phyloP scores from a whole-genome alignment of 37 sponge, comb jelly and placozoan genomes.

The Spongilla lacustris region DNA sequence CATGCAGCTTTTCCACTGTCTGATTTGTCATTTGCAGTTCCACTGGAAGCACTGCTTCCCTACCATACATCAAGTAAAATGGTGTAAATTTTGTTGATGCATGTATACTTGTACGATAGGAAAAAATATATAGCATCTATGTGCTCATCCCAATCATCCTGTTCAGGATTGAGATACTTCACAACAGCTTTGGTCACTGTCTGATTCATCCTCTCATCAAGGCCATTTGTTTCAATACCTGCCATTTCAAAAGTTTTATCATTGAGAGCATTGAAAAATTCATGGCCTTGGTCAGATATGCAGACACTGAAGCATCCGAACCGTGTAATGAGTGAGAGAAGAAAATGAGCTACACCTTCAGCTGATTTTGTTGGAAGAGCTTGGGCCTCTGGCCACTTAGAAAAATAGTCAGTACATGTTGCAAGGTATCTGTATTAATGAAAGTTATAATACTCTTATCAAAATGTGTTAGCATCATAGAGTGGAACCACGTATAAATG shows the following conservation, averaged over 20 bases:
- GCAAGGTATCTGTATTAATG: constrained; percentile 17
- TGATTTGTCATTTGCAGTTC: background rate
- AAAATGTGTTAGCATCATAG: too few relatives aligned
- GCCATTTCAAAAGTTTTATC: constrained; percentile 29
- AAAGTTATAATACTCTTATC: background rate
- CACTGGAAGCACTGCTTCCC: constrained; percentile 17
- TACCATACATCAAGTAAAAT: constrained; percentile 26
- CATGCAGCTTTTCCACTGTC: background rate
- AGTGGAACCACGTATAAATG: too few relatives aligned
- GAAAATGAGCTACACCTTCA: constrained; percentile 17
- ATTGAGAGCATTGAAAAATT: constrained; percentile 39
- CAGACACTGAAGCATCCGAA: background rate
- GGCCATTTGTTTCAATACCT: constrained; percentile 51
- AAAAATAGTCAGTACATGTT: constrained; percentile 30
- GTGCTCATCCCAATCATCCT: constrained; percentile 46
- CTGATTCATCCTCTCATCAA: constrained; percentile 60
- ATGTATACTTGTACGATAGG: constrained; percentile 44
- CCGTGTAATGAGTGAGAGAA: constrained; percentile 15
- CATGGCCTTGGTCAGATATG: constrained; percentile 51
- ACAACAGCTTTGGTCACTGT: background rate
- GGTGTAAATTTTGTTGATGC: constrained; percentile 43
- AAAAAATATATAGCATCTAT: constrained; percentile 41
- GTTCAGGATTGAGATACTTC: constrained; percentile 8
- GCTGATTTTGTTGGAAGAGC: background rate
- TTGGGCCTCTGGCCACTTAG: constrained; percentile 35